Evolutionary conservation across 2,888 invertebrate genomes (phyloP), one percentile per base, ranked within the genome.

Genomic region (Campoletis raptor): DNA sequence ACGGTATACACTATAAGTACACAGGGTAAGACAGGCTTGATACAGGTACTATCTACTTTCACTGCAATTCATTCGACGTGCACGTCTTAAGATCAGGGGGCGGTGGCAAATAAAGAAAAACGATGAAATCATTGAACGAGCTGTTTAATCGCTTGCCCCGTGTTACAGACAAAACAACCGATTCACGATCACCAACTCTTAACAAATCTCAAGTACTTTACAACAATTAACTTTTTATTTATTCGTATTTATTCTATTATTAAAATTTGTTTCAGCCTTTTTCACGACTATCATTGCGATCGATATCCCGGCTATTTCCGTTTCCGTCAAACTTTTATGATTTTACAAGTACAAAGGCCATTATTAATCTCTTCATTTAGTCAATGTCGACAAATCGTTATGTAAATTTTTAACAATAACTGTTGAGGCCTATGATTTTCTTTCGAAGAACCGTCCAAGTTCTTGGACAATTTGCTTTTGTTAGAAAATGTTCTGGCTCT

Each of bases 11-110:
- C 42, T 61, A 37, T 66, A 57, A 57, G 37, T 48, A 66, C 64
- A 66, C 18, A 6, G 37, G 61, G 21, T 66, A 76, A 66, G 48
- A 21, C 36, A 21, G 42, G 74, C 36, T 61, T 40, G 61, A 57
- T 69, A 37, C 80, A 57, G 42, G 66, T 69, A 67, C 74, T 69
- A 67, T 45, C 42, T 79, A 79, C 83, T 84, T 84, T 84, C 74
- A 74, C 83, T 74, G 79, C 67, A 73, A 74, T 84, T 69, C 67
- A 45, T 64, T 83, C 79, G 52, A 37, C n/a, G 45, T 30, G 73
- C 64, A 79, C 40, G 42, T 40, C 21, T 69, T 57, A 67, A 84
- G 73, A 73, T 36, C 48, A 67, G 42, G 64, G 37, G 70, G 57
- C 57, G 72, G 72, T 61, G 57, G 61, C 69, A 70, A 80, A 69